Conservation (phyloP, 2,888 invertebrate genomes). For the Molorchus minor region DNA sequence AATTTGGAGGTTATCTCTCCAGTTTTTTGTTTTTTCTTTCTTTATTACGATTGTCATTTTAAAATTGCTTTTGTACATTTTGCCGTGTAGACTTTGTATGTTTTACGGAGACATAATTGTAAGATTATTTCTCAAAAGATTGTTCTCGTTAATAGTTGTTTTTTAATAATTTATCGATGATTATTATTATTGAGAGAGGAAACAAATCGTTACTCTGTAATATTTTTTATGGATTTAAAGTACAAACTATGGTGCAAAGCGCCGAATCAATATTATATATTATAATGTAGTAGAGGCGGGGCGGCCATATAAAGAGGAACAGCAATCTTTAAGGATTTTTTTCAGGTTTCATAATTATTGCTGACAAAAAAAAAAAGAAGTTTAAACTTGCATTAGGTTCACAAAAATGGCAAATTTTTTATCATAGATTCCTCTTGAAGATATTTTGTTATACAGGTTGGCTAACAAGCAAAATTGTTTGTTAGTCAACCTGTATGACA, state of each 20-base stretch:
- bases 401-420: too few species aligned
- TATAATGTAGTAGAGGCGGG: constrained; percentile 18
- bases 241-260: constrained; percentile 58
- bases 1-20: too few species aligned
- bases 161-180: constrained; percentile 58
- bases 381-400: too few species aligned
- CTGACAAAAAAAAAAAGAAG: too few species aligned
- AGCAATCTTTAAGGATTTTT: too few species aligned
- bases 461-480: too few species aligned
- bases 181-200: constrained; percentile 45
- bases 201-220: constrained; percentile 51
- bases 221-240: constrained; percentile 58
- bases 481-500: too few species aligned
- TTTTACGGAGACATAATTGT: constrained; percentile 45
- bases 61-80: constrained; percentile 45
- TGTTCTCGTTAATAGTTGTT: constrained; percentile 60
- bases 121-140: constrained; percentile 53
- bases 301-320: constrained; percentile 1
- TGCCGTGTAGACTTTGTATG: constrained; percentile 42
- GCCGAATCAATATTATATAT: constrained; percentile 34
- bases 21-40: constrained; percentile 31
- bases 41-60: constrained; percentile 1
- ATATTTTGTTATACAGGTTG: too few species aligned
- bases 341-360: too few species aligned
- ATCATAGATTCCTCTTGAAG: too few species aligned